Percentiles rank a stretch among this genome's conserved stretches.
Conservation (phyloP, 2,797 vertebrate genomes). For the Periophthalmus magnuspinnatus region DNA sequence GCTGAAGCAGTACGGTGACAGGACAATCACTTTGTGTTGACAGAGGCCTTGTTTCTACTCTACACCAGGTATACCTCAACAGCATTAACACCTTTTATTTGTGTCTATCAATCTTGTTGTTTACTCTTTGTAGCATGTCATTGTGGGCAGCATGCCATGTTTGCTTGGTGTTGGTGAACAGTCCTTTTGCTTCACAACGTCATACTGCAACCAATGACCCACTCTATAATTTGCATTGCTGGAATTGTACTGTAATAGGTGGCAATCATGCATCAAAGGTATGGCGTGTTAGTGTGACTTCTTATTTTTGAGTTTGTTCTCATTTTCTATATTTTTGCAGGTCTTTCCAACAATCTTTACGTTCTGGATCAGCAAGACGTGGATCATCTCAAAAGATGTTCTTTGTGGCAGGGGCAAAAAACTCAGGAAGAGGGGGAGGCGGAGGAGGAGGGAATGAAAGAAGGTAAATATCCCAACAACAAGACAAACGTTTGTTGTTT, state of each 20-base stretch:
- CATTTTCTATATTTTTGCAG: conserved; percentile 66
- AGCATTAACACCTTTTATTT: conserved; percentile 57
- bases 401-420: conserved; percentile 89
- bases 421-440: conserved; percentile 72
- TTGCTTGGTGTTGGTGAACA: conserved; percentile 47
- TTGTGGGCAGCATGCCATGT: conserved; percentile 62
- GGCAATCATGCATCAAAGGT: conserved; percentile 67
- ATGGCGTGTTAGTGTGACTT: conserved; percentile 16
- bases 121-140: conserved; percentile 47
- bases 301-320: background rate
- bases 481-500: background rate
- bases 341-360: conserved; percentile 78
- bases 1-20: conserved; percentile 15
- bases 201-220: conserved; percentile 19
- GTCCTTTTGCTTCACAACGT: conserved; percentile 31
- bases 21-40: conserved; percentile 71
- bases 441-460: conserved; percentile 78
- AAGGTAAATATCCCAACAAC: conserved; percentile 75
- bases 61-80: conserved; percentile 54
- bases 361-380: conserved; percentile 63
- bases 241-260: conserved; percentile 6
- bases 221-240: background rate
- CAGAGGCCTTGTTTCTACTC: conserved; percentile 47
- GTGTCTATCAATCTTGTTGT: conserved; percentile 57
- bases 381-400: conserved; percentile 88